These are phyloP conservation scores for Hemicordylus capensis DNA, from an alignment of 2,113 vertebrate species.

Conservation along the genomic window DNA sequence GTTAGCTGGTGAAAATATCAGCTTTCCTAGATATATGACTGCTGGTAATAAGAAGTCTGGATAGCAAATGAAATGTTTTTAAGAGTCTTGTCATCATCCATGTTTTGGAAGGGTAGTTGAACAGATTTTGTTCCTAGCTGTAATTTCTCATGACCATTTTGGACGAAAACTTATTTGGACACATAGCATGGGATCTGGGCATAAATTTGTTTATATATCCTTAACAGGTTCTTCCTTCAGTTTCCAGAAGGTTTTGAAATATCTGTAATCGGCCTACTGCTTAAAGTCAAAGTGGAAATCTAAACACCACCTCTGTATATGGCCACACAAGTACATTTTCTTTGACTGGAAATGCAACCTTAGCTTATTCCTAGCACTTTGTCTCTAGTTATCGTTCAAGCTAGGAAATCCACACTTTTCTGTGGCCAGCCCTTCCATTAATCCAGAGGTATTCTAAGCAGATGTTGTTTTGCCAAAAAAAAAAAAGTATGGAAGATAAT, in stretches of 20 bases:
- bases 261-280: rapidly evolving
- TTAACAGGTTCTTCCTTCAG: not conserved
- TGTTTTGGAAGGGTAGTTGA: not conserved
- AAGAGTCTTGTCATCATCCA: not conserved
- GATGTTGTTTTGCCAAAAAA: not conserved
- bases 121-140: conserved; percentile 6
- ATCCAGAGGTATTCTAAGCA: conserved; percentile 1
- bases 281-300: not conserved
- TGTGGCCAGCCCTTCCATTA: not conserved
- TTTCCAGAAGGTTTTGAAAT: conserved; percentile 8
- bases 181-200: rapidly evolving
- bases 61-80: not conserved
- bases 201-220: not conserved
- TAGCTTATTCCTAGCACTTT: not conserved
- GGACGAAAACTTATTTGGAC: not conserved
- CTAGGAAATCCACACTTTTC: conserved; percentile 8
- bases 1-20: not conserved
- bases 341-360: not conserved
- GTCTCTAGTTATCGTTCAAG: not conserved
- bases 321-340: not conserved
- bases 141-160: not conserved
- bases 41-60: not conserved
- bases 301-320: not conserved
- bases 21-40: not conserved
- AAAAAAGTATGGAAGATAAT: not conserved